Evolutionary conservation across 1,140 invertebrate species (phyloP), one percentile per base, ranked within the genome.

Genomic region (Trinorchestia longiramus): DNA sequence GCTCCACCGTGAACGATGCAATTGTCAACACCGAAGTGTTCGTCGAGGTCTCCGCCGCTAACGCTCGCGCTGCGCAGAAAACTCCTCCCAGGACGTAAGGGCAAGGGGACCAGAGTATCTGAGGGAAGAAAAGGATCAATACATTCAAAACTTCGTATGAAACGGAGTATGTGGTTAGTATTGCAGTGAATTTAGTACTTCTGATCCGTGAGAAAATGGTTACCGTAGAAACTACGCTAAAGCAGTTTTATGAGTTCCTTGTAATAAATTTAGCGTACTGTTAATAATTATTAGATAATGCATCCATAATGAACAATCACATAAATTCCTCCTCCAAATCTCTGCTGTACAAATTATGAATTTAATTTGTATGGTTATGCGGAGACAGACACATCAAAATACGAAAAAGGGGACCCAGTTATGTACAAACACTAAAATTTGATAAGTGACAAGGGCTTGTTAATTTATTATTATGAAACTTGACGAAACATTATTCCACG

Each of bases 11-110:
- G 97, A 99, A 99, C 3, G 99, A 98, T 0, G 98, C 99, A 94
- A 99, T 99, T 17, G 98, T 99, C 91, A 99, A 97, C 0, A 99
- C 98, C 0, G 99, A 99, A 0, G 99, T 99, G 97, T 99, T 99
- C 0, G 99, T 98, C 0, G 99, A 99, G 8, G 98, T 99, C 97
- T 99, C 99, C 0, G 98, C 98, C 0, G 99, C 98, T 87, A 99
- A 98, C 0, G 98, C 98, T 96, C 99, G 98, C 44, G 99, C 97
- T 17, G 99, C 97, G 97, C 99, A 99, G 97, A 99, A 99, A 0
- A 97, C 97, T 96, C 98, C 98, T 0, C 99, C 99, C 97, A 99
- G 99, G 23, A 98, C 97, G 97, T 99, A 99, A 0, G 99, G 99
- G 97, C 98, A 98, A 95, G 98, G 98, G 95, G 98, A 98, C 98